Evolutionary conservation across 2,113 vertebrate species (phyloP), one percentile per base, ranked within the genome.

Genomic region (Podiceps cristatus): DNA sequence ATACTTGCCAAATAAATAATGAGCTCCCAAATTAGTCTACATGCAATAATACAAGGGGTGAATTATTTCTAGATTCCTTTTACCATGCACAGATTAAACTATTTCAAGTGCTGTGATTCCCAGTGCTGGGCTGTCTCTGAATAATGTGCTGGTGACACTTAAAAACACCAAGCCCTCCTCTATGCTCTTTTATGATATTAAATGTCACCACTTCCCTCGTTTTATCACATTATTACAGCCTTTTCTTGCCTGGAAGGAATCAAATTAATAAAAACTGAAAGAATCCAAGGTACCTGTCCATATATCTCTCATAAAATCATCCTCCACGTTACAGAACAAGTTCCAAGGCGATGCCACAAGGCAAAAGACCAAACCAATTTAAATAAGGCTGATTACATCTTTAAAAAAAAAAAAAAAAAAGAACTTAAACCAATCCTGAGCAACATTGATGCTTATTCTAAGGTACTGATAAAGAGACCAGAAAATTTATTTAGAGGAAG

Each of bases 1-100:
- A 97, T 98, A 98, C 96, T 97, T 97, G 96, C 95, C 98, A 98
- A 98, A 98, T 98, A 98, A 98, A 98, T 98, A 98, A 98, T 97
- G 97, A 98, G 84, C 96, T 98, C 94, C 85, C 59, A 95, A 98
- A 97, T 96, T 94, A 97, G 96, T 94, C 97, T 97, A 95, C 93
- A 91, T 84, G 95, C 94, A 96, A 42, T 93, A 93, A 96, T 96
- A 97, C 93, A 97, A 91, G 96, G 84, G 97, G 92, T 98, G 96
- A 98, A 97, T 98, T 98, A 98, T 98, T 98, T 95, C 93, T 90
- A 68, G 92, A 88, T 96, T 95, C 85, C 89, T 96, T 97, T 95
- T 96, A 96, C 95, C 95, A 82, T 80, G 86, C 76, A 81, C 13
- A 45, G 92, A 96, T 95, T 90, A 95, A 97, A 95, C 96, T 96